Evolutionary conservation across 2,797 vertebrate genomes (phyloP).

Genomic region (Novumbra hubbsi): DNA sequence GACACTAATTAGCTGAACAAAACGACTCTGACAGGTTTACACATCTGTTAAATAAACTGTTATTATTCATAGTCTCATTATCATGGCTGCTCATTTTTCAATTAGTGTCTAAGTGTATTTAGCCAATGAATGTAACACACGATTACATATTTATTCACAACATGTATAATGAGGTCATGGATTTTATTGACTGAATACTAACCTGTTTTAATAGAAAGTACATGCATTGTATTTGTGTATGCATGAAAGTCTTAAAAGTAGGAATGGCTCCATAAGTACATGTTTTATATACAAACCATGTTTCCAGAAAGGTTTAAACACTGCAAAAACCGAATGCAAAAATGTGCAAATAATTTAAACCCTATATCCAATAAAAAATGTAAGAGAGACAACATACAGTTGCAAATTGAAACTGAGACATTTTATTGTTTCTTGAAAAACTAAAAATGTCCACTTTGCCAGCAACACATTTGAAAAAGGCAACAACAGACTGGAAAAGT

Average conservation of each 20-base stretch:
- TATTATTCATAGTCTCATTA: neutral
- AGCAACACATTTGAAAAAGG: too few species aligned
- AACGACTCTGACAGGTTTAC: neutral
- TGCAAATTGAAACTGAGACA: too few species aligned
- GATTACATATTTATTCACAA: too few species aligned
- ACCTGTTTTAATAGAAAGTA: neutral
- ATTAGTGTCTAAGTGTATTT: neutral
- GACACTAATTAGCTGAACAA: neutral
- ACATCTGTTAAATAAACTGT: neutral
- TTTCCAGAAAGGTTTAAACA: neutral
- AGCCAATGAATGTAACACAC: neutral
- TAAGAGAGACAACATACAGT: too few species aligned
- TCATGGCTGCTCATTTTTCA: neutral
- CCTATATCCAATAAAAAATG: too few species aligned
- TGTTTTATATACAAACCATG: conserved; percentile 4
- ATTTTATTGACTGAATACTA: neutral
- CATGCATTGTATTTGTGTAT: neutral
- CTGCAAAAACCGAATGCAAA: neutral
- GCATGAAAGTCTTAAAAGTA: neutral
- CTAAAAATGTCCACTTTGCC: too few species aligned
- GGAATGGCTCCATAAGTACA: neutral
- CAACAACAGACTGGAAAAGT: too few species aligned
- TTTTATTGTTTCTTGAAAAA: too few species aligned
- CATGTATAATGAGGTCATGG: neutral
- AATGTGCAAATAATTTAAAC: too few species aligned